Evolutionary conservation across 2,888 invertebrate species (phyloP).

Genomic region (Deilephila porcellus): DNA sequence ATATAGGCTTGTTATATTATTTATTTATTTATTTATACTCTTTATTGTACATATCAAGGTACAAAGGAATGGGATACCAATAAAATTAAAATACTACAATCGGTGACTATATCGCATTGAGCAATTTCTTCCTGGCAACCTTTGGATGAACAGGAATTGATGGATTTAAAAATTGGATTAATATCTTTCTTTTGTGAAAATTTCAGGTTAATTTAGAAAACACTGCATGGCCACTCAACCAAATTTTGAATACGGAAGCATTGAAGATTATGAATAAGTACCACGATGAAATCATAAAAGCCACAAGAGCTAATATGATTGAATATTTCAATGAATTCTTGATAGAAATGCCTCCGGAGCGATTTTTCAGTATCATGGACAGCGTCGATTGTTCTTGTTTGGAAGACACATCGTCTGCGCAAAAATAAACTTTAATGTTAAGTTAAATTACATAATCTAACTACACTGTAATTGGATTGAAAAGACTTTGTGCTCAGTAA

Average conservation of each 20-base stretch:
- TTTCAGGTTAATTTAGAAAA: conserved; percentile 55
- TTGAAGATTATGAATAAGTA: conserved; percentile 49
- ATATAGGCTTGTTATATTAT: too few relatives aligned
- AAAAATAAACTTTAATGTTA: background rate
- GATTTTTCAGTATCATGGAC: conserved; percentile 6
- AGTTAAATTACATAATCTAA: too few relatives aligned
- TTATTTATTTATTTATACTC: too few relatives aligned
- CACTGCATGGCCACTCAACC: conserved; percentile 58
- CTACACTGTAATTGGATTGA: too few relatives aligned
- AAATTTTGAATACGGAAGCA: conserved; percentile 53
- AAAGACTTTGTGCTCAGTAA: too few relatives aligned
- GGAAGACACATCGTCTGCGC: background rate
- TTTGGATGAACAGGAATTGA: too few relatives aligned
- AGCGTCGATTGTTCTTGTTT: conserved; percentile 4
- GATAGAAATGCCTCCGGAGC: conserved; percentile 31
- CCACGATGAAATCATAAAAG: conserved; percentile 45
- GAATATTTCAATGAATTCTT: conserved; percentile 36
- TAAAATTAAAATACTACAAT: too few relatives aligned
- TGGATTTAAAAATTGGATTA: background rate
- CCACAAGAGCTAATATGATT: conserved; percentile 37
- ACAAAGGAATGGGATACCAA: too few relatives aligned
- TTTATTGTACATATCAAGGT: too few relatives aligned
- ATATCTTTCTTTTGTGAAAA: background rate
- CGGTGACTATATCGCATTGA: too few relatives aligned
- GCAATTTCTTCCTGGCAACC: too few relatives aligned